Evolutionary conservation across 2,888 invertebrate species (phyloP).

Genomic region (Drosophila prolongata): DNA sequence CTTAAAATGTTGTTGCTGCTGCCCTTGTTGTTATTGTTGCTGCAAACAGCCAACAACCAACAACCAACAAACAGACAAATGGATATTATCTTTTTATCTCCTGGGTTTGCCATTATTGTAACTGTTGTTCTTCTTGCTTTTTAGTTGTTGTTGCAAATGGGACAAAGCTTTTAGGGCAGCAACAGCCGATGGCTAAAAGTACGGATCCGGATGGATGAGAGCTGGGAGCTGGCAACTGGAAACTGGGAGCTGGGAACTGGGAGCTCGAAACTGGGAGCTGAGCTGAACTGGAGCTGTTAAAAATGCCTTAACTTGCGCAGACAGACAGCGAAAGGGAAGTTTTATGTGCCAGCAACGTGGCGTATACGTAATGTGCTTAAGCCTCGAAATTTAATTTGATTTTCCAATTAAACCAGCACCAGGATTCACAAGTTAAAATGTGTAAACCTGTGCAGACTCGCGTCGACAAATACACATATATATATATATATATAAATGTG

Average conservation of each 20-base stretch:
- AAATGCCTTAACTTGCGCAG: constrained; percentile 51
- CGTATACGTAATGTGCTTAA: constrained; percentile 62
- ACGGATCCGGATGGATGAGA: background rate
- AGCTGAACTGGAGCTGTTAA: constrained; percentile 23
- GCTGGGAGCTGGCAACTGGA: no score
- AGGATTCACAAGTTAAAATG: constrained; percentile 20
- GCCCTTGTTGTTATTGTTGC: constrained; percentile 25
- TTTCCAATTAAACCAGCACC: constrained; percentile 49
- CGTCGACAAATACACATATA: constrained; percentile 7
- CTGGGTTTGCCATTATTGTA: constrained; percentile 55
- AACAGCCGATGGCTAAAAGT: constrained; percentile 49
- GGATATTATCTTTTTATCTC: constrained; percentile 76
- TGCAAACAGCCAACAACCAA: constrained; percentile 38
- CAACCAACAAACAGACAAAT: constrained; percentile 67
- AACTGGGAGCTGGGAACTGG: background rate
- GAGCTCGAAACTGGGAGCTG: background rate
- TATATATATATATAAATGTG: constrained; percentile 8
- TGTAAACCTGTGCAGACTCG: constrained; percentile 26
- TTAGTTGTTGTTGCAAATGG: constrained; percentile 57
- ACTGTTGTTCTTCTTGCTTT: constrained; percentile 44
- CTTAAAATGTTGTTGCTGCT: constrained; percentile 53
- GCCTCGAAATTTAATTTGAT: constrained; percentile 63
- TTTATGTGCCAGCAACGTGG: constrained; percentile 44
- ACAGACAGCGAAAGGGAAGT: constrained; percentile 26
- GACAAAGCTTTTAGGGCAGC: constrained; percentile 64